Conservation (phyloP, 2,797 vertebrate species). For the Fratercula arctica region DNA sequence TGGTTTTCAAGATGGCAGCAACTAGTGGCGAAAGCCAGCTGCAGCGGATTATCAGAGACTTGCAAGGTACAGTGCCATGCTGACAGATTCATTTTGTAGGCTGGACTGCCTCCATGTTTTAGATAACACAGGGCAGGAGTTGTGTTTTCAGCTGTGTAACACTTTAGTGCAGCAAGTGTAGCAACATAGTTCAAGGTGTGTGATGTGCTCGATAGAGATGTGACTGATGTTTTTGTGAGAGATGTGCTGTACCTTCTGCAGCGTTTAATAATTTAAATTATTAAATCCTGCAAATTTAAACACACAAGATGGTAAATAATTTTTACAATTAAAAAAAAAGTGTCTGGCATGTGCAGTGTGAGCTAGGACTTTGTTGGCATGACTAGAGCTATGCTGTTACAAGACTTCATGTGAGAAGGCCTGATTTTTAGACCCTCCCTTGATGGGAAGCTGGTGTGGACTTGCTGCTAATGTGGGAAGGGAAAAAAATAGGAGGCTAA, state of each 20-base stretch:
- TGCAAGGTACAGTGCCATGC: constrained; percentile 83
- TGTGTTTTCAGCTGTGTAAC: not conserved
- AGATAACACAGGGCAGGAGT: not conserved
- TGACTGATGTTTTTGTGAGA: not conserved
- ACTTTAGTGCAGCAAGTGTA: not conserved
- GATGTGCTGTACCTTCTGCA: not conserved
- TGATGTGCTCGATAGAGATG: not conserved
- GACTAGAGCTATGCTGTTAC: not conserved
- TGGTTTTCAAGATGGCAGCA: constrained; percentile 80
- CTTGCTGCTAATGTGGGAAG: not conserved
- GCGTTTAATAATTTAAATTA: not conserved
- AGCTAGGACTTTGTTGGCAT: not conserved
- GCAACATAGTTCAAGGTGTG: not conserved
- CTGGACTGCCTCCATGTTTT: not conserved
- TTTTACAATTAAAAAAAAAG: not conserved
- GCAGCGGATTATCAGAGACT: constrained; percentile 93
- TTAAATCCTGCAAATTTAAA: not conserved
- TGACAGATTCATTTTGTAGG: not conserved
- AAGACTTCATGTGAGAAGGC: not conserved
- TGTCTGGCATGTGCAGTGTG: not conserved
- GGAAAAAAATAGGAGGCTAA: not conserved
- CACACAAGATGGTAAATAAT: not conserved
- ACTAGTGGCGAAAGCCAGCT: constrained; percentile 86
- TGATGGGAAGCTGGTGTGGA: not conserved
- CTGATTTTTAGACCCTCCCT: not conserved